These are phyloP conservation scores for Emmelina monodactyla DNA, from an alignment of 2,888 invertebrate genomes.

Conservation along the genomic window DNA sequence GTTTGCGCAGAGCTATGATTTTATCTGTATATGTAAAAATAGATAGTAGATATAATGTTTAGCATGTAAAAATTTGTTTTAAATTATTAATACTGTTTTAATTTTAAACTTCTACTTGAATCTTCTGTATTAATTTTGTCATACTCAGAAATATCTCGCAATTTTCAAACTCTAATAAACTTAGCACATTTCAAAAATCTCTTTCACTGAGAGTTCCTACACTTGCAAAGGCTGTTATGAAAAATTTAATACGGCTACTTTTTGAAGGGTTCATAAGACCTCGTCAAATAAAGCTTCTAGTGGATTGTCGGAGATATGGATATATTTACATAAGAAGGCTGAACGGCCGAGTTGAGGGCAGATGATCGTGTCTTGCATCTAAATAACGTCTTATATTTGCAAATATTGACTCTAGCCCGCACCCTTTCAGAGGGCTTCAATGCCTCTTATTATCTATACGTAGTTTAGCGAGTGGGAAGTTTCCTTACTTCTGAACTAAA, in stretches of 20 bases:
- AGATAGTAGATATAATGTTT: no score
- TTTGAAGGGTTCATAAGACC: slow-evolving; percentile 38
- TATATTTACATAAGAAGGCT: slow-evolving; percentile 54
- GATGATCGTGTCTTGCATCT: slow-evolving; percentile 59
- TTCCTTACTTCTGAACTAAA: slow-evolving; percentile 34
- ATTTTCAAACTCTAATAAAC: no score
- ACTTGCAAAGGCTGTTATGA: slow-evolving; percentile 34
- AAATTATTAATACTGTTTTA: no score
- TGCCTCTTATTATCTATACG: slow-evolving; percentile 52
- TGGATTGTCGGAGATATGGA: slow-evolving; percentile 48
- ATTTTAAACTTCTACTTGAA: no score
- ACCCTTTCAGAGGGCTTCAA: slow-evolving; percentile 49
- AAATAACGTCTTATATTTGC: slow-evolving; percentile 63
- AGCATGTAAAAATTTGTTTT: no score
- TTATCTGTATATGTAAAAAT: no score
- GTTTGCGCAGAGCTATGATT: no score
- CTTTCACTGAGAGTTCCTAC: no score
- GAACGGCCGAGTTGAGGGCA: slow-evolving; percentile 35
- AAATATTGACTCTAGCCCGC: slow-evolving; percentile 59
- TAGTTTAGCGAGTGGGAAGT: slow-evolving; percentile 46
- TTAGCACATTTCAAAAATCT: no score
- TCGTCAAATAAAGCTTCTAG: slow-evolving; percentile 53
- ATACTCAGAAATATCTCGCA: no score
- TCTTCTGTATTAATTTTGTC: no score
- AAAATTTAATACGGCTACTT: slow-evolving; percentile 53